Conservation (phyloP, 1,140 invertebrate genomes). For the Lasaia peninsularis region DNA sequence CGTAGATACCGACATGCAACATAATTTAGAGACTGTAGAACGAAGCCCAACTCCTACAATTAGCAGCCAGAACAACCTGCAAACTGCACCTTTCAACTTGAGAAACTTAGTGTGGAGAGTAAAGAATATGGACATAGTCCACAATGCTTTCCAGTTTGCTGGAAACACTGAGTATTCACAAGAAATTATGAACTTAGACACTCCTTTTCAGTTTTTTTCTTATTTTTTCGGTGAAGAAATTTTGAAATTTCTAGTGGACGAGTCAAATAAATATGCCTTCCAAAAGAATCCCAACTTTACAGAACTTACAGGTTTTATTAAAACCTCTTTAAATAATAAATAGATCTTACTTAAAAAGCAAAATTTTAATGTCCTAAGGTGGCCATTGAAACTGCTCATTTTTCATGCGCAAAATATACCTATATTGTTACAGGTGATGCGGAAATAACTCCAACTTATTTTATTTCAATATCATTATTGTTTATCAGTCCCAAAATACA, state of each 20-base stretch:
- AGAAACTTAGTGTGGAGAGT: conserved; percentile 44
- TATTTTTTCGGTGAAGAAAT: conserved; percentile 46
- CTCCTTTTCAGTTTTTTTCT: conserved; percentile 47
- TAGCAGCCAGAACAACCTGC: conserved; percentile 41
- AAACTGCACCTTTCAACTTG: conserved; percentile 43
- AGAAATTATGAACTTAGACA: conserved; percentile 45
- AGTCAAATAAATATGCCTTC: conserved; percentile 46
- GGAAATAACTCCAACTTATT: too few species aligned
- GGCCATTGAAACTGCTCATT: conserved; percentile 45
- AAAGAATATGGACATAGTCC: conserved; percentile 44
- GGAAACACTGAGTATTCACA: conserved; percentile 44
- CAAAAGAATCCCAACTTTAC: conserved; percentile 44
- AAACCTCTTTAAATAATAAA: too few species aligned
- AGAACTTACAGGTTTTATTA: conserved; percentile 39
- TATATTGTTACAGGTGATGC: too few species aligned
- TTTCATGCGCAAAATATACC: too few species aligned
- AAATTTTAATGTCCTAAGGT: conserved; percentile 47
- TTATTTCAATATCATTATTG: too few species aligned
- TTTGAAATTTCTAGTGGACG: conserved; percentile 40
- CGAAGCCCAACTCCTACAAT: conserved; percentile 43
- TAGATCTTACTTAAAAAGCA: too few species aligned
- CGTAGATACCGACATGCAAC: conserved; percentile 40
- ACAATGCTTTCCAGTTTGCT: conserved; percentile 47
- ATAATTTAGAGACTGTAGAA: conserved; percentile 48
- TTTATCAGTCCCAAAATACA: too few species aligned